Percentiles rank a stretch among this genome's conserved stretches.
Evolutionary conservation across 2,113 vertebrate species (phyloP).

Genomic region (Pelmatolapia mariae): DNA sequence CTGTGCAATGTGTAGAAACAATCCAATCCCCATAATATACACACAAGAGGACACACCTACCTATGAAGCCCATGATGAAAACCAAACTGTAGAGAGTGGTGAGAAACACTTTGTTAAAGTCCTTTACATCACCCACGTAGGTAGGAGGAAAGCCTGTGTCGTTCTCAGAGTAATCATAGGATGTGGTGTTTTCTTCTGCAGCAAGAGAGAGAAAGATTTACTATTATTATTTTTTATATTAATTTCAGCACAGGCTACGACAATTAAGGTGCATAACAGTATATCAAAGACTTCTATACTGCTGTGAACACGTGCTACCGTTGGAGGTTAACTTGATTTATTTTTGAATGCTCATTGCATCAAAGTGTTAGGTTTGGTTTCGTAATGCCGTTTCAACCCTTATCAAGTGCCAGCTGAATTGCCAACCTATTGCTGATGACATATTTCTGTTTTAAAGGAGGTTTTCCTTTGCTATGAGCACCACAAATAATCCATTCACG

Average conservation of each 20-base stretch:
- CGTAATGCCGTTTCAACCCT: neutral
- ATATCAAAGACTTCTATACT: neutral
- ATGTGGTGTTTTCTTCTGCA: accelerated
- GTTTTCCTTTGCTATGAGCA: neutral
- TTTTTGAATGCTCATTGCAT: neutral
- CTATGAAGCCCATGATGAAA: conserved; percentile 64
- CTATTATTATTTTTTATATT: accelerated
- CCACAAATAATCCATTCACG: neutral
- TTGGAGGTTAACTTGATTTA: accelerated
- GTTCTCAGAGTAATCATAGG: accelerated
- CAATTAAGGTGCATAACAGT: accelerated
- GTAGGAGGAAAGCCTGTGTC: neutral
- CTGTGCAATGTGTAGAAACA: no score
- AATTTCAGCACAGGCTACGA: neutral
- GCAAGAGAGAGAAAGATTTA: accelerated
- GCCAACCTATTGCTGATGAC: accelerated
- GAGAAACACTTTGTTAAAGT: conserved; percentile 57
- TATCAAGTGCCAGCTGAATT: neutral
- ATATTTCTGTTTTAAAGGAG: neutral
- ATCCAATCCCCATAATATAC: neutral
- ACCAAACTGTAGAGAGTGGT: conserved; percentile 74
- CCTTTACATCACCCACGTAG: accelerated
- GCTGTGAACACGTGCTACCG: accelerated
- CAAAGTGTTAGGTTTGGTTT: neutral
- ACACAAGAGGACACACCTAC: neutral